Conservation (phyloP, 2,797 vertebrate genomes). For the Girardinus metallicus region DNA sequence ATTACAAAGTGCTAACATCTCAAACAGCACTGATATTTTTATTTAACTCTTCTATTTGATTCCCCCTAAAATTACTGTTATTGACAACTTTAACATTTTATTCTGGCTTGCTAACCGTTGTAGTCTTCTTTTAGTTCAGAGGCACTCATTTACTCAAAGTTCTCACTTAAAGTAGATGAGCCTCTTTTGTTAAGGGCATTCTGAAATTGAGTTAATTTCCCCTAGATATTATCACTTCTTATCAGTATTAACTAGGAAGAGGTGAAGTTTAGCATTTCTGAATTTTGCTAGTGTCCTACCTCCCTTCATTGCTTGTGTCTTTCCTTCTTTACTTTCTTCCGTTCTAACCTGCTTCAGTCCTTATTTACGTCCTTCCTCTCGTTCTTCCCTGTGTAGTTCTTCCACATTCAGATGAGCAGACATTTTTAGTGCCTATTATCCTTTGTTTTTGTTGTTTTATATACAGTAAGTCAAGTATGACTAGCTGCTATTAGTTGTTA, state of each 20-base stretch:
- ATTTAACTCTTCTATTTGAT: not conserved
- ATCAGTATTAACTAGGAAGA: not conserved
- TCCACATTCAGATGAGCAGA: too few species aligned
- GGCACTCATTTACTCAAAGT: not conserved
- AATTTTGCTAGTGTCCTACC: not conserved
- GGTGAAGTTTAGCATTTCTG: not conserved
- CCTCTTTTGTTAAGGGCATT: not conserved
- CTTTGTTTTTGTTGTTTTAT: not conserved
- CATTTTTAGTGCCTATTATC: not conserved
- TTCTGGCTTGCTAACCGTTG: not conserved
- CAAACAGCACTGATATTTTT: not conserved
- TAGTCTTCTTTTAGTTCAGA: not conserved
- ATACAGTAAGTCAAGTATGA: not conserved
- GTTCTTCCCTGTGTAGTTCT: not conserved
- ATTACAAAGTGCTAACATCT: not conserved
- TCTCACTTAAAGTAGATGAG: not conserved
- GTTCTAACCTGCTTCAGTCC: not conserved
- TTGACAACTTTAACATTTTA: not conserved
- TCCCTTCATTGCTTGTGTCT: not conserved
- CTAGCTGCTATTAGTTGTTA: not conserved
- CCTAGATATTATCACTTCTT: not conserved
- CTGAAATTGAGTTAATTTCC: not conserved
- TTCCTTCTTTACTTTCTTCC: not conserved
- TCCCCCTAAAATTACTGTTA: not conserved
- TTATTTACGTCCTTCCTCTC: not conserved